Percentiles rank a stretch among this genome's conserved stretches.
Evolutionary conservation across 2,113 vertebrate genomes (phyloP).

Genomic region (Okapia johnstoni): DNA sequence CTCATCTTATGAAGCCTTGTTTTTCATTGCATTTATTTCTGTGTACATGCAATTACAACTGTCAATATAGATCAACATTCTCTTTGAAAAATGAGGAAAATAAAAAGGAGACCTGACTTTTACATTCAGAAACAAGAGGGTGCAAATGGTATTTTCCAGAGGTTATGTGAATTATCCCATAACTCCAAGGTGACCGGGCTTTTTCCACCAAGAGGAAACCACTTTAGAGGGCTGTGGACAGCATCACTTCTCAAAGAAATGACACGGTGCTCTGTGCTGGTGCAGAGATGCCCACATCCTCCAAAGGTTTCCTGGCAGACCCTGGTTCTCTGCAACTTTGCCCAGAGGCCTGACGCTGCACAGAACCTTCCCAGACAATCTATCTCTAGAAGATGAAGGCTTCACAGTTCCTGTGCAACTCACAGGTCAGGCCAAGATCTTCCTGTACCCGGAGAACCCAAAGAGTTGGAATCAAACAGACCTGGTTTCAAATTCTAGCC

Average conservation of each 20-base stretch:
- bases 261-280: rapidly evolving
- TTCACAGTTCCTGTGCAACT: background rate
- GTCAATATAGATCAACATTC: background rate
- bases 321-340: background rate
- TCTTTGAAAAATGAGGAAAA: background rate
- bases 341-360: background rate
- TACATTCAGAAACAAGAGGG: background rate
- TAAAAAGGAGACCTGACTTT: background rate
- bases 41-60: background rate
- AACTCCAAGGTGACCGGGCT: background rate
- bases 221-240: background rate
- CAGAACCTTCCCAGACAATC: background rate
- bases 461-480: background rate
- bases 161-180: too few relatives aligned
- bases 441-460: background rate
- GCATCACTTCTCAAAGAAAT: background rate
- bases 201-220: background rate
- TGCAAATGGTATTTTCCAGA: background rate
- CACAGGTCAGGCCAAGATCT: background rate
- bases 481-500: background rate
- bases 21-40: background rate
- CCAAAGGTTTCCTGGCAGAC: background rate
- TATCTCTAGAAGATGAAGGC: background rate
- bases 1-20: too few relatives aligned
- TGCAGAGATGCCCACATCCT: background rate